Percentiles rank a stretch among this genome's conserved stretches.
Conservation (phyloP, 35 echinoderm and acorn worm species). For the Amphiura filiformis region DNA sequence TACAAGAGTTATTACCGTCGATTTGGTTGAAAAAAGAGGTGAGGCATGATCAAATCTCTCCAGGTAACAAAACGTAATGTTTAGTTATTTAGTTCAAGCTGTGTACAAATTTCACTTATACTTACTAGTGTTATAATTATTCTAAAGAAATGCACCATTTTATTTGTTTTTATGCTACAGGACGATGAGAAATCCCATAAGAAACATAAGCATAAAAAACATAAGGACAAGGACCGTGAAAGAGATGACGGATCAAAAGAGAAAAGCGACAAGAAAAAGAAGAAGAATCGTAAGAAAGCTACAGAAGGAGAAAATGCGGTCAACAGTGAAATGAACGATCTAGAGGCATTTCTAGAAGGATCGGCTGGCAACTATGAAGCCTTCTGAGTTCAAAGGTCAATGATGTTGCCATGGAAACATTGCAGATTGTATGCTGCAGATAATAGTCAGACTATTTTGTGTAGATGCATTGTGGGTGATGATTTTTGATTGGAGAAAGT, state of each 20-base stretch:
- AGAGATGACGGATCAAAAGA: conserved; percentile 16
- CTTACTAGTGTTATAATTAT: too few relatives aligned
- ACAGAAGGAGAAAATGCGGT: not conserved
- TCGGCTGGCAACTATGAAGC: conserved; percentile 66
- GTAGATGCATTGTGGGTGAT: too few relatives aligned
- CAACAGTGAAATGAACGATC: conserved; percentile 43
- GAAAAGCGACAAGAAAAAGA: conserved; percentile 48
- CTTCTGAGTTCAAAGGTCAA: conserved; percentile 23
- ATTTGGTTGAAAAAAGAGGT: not conserved
- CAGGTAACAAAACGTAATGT: not conserved
- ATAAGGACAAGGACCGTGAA: conserved; percentile 41
- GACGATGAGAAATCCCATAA: conserved; percentile 60
- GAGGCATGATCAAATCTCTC: not conserved
- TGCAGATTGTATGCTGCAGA: too few relatives aligned
- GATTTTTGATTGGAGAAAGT: too few relatives aligned
- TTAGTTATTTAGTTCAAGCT: not conserved
- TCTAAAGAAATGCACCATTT: too few relatives aligned
- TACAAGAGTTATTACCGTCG: too few relatives aligned
- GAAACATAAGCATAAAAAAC: conserved; percentile 86
- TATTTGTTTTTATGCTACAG: conserved; percentile 15
- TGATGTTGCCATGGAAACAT: not conserved
- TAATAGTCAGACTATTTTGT: too few relatives aligned
- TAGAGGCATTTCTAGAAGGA: conserved; percentile 75
- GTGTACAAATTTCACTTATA: too few relatives aligned
- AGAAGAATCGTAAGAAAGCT: conserved; percentile 41